Conservation (phyloP, 2,113 vertebrate species). For the Ellobius talpinus region DNA sequence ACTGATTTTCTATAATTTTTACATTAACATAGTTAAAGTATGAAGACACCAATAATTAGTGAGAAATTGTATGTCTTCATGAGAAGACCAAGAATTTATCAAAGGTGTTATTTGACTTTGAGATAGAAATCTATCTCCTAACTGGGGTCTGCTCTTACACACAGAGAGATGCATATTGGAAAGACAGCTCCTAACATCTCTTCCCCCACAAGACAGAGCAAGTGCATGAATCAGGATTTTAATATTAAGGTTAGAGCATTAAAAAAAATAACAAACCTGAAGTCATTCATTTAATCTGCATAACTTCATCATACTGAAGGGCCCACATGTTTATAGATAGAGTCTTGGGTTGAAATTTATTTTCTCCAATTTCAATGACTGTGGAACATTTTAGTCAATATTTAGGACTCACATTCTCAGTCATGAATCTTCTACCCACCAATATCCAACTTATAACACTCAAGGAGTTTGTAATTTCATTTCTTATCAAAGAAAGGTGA, state of each 20-base stretch:
- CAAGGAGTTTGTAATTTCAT: background rate
- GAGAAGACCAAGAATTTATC: background rate
- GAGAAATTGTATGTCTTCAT: background rate
- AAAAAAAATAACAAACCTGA: background rate
- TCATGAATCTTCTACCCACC: background rate
- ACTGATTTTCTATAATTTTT: background rate
- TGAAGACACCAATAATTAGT: background rate
- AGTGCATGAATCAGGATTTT: slow-evolving; percentile 11
- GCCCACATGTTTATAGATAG: background rate
- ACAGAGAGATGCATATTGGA: background rate
- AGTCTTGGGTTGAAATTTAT: background rate
- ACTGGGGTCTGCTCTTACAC: no score
- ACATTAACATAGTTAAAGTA: background rate
- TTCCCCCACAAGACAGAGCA: background rate
- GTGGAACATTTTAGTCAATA: background rate
- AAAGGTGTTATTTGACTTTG: background rate
- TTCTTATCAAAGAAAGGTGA: background rate
- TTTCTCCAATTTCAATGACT: background rate
- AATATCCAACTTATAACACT: background rate
- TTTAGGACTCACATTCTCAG: background rate
- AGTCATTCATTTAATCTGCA: background rate
- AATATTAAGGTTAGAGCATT: background rate
- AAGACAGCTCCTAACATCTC: background rate
- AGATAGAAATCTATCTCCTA: background rate
- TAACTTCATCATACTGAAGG: background rate